These are phyloP conservation scores for Busseola fusca DNA, from an alignment of 2,888 invertebrate genomes.

Conservation along the genomic window DNA sequence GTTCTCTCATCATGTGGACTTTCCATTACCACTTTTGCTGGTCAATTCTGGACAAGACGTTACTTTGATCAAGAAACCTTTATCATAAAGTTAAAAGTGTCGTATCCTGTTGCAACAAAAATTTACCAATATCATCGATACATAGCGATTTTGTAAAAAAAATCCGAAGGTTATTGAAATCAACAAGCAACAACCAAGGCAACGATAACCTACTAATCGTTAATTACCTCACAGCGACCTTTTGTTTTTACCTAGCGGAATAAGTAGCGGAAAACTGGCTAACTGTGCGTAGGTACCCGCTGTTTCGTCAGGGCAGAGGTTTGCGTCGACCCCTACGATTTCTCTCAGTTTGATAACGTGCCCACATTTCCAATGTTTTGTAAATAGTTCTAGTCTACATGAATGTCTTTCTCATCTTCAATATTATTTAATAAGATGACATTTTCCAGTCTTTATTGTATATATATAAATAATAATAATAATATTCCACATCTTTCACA, in stretches of 20 bases:
- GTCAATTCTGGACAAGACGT: neutral
- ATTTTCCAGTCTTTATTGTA: neutral
- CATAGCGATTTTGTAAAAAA: constrained; percentile 23
- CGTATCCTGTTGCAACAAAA: neutral
- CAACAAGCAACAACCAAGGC: constrained; percentile 53
- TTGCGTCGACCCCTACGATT: constrained; percentile 35
- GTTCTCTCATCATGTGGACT: neutral
- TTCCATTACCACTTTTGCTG: neutral
- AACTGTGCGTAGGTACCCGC: constrained; percentile 8
- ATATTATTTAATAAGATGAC: neutral
- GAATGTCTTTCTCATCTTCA: neutral
- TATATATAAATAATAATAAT: too few species aligned
- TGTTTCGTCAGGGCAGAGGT: constrained; percentile 43
- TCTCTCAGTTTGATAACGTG: constrained; percentile 43
- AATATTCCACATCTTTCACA: too few species aligned
- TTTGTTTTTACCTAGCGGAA: constrained; percentile 56
- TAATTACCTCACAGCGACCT: constrained; percentile 63
- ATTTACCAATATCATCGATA: constrained; percentile 18
- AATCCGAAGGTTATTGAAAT: constrained; percentile 52
- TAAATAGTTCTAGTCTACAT: constrained; percentile 22
- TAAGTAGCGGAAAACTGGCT: constrained; percentile 37
- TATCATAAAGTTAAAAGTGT: neutral
- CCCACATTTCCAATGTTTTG: constrained; percentile 38
- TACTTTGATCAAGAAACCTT: neutral
- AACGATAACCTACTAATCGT: constrained; percentile 63